Conservation (phyloP, 2,888 invertebrate genomes). For the Gandaritis pyraliata region DNA sequence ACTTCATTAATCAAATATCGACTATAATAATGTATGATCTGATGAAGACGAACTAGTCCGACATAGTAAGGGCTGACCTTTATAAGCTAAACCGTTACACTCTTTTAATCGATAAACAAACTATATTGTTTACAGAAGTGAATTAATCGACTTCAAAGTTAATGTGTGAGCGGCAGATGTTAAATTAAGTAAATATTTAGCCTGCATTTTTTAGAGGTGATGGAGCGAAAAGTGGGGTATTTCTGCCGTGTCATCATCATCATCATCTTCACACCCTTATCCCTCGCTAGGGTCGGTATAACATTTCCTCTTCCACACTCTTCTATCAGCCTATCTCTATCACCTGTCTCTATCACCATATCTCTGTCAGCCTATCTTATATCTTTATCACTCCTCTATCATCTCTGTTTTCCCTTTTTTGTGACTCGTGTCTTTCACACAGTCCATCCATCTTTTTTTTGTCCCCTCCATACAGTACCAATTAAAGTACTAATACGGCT, state of each 20-base stretch:
- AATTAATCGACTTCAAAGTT: conserved; percentile 45
- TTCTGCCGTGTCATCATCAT: conserved; percentile 17
- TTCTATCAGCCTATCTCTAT: too few species aligned
- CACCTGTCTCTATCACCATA: too few species aligned
- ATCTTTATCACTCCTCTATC: too few species aligned
- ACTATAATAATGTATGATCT: not conserved
- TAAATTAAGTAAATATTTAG: conserved; percentile 40
- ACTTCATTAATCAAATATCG: too few species aligned
- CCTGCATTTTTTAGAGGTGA: conserved; percentile 34
- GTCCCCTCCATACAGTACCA: not conserved
- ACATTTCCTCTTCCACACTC: too few species aligned
- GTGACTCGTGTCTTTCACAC: too few species aligned
- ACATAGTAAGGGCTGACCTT: not conserved
- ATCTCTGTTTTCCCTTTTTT: too few species aligned
- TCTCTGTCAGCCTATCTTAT: too few species aligned
- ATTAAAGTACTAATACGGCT: not conserved
- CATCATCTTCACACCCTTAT: not conserved
- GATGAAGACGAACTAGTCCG: not conserved
- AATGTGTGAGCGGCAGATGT: conserved; percentile 38
- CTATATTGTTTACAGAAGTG: conserved; percentile 41
- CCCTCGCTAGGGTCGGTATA: too few species aligned
- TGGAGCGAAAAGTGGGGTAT: conserved; percentile 24
- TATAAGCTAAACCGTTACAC: conserved; percentile 46
- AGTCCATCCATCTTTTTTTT: too few species aligned
- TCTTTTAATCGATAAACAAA: conserved; percentile 53